Base-by-base conservation (phyloP, 2,888 invertebrate genomes). In the Mimumesa dahlbomi region DNA sequence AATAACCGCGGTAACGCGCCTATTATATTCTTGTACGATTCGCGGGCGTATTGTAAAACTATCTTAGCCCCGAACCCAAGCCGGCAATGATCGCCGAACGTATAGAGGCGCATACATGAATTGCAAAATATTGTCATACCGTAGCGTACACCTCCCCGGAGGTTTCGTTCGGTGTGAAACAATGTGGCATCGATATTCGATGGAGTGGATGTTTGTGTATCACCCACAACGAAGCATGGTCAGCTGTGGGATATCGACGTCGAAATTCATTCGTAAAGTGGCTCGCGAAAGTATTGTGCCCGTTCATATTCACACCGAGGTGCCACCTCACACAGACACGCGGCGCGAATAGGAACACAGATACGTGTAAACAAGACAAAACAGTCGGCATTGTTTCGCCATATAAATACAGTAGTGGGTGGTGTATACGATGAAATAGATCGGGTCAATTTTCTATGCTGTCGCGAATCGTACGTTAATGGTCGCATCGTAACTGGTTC, bases 171-270 rank as follows among this genome's bases (percentile, higher is more conserved):
- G 40, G 68, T 40, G 22, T 54, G 48, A 72, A 63, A 76, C 61
- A 66, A 66, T 52, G 67, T 71, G 61, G 63, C 65, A 56, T 73
- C 56, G 73, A 73, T 75, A 69, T 75, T 73, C 73, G 73, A 75
- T 62, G 50, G 62, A 63, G 53, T 25, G 68, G 48, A 75, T 73
- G 73, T 65, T 67, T 63, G 43, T 48, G 19, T 40, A 46, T 38
- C 63, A 25, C 14, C 43, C 21, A n/a, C 48, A n/a, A 14, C 45
- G 21, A n/a, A 22, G 42, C 7, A 31, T 22, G 58, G 49, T 22
- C 48, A 53, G 14, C 25, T n/a, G 52, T n/a, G 29, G 50, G 46
- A 52, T 58, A 57, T 67, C 57, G 34, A 7, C 52, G 50, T 45
- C 31, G 59, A 75, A 64, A 72, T 59, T 57, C 67, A 56, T 68